A percentile compares a stretch with the other conserved stretches of the same genome.
Evolutionary conservation across 30 jellyfish, hydroid and myxozoan genomes (phyloP).

Genomic region (Pelagia noctiluca): DNA sequence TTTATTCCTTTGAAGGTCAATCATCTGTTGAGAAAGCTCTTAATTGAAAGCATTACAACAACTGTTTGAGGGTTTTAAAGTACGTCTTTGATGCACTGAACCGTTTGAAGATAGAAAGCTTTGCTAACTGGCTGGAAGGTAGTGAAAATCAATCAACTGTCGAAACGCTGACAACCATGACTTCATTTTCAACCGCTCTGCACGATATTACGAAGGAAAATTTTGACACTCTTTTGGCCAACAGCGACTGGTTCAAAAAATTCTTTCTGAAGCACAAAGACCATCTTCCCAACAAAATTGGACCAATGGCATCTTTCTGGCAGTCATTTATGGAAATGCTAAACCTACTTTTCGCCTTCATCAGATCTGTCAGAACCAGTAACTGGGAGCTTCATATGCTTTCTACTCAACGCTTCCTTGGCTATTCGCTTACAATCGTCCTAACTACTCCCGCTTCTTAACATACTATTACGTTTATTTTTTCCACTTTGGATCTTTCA

Average conservation of each 20-base stretch:
- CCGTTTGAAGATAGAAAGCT: conserved; percentile 15
- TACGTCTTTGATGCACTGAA: conserved; percentile 45
- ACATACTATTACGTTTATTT: conserved; percentile 50
- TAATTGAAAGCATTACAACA: conserved; percentile 56
- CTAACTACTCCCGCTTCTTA: conserved; percentile 38
- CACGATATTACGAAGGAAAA: too few species aligned
- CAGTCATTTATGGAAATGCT: conserved; percentile 45
- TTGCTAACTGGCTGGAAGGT: conserved; percentile 12
- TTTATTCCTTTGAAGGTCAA: background rate
- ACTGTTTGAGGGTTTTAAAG: conserved; percentile 19
- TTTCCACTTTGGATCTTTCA: too few species aligned
- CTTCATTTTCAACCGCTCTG: conserved; percentile 3
- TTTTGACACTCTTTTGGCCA: too few species aligned
- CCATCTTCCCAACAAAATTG: background rate
- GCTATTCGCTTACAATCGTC: conserved; percentile 53
- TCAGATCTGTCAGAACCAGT: conserved; percentile 22
- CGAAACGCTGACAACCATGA: background rate
- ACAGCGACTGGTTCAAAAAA: background rate
- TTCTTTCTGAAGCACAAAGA: background rate
- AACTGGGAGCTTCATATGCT: conserved; percentile 41
- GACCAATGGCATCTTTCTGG: conserved; percentile 44
- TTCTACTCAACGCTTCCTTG: conserved; percentile 46
- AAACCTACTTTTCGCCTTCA: conserved; percentile 17
- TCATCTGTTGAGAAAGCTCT: conserved; percentile 32
- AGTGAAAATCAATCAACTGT: background rate